Conservation (phyloP, 2,113 vertebrate genomes). For the Riparia riparia region DNA sequence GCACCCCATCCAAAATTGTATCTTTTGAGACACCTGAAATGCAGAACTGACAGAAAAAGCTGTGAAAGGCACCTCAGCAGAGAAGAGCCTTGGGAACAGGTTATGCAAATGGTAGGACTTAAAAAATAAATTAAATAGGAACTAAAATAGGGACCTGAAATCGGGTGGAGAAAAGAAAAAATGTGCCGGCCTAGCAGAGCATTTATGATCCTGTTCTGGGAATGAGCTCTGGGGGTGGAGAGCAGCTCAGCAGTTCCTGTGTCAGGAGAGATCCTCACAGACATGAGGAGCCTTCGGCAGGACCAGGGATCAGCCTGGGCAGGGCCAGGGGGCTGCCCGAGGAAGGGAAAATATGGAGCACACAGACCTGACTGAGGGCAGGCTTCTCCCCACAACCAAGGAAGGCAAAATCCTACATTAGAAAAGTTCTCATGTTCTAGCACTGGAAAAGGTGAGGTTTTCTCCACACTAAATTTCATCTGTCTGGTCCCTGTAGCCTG, state of each 20-base stretch:
- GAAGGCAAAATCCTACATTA: neutral
- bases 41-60: neutral
- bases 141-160: neutral
- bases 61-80: accelerated
- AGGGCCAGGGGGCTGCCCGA: neutral
- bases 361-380: neutral
- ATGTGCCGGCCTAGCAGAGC: accelerated
- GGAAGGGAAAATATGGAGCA: neutral
- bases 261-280: neutral
- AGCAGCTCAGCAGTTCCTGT: neutral
- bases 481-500: neutral
- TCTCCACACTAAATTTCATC: neutral
- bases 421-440: neutral
- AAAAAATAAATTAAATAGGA: neutral
- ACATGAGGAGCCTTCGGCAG: neutral
- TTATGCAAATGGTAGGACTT: neutral
- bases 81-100: neutral
- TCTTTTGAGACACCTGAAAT: neutral
- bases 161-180: neutral
- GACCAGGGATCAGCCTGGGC: neutral
- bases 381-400: neutral
- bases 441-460: neutral
- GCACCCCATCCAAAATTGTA: neutral
- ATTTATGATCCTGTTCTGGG: neutral
- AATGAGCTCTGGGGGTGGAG: neutral